A percentile compares a stretch with the other conserved stretches of the same genome.
Conservation (phyloP, 1,140 invertebrate species). For the Papilio aristodemus region DNA sequence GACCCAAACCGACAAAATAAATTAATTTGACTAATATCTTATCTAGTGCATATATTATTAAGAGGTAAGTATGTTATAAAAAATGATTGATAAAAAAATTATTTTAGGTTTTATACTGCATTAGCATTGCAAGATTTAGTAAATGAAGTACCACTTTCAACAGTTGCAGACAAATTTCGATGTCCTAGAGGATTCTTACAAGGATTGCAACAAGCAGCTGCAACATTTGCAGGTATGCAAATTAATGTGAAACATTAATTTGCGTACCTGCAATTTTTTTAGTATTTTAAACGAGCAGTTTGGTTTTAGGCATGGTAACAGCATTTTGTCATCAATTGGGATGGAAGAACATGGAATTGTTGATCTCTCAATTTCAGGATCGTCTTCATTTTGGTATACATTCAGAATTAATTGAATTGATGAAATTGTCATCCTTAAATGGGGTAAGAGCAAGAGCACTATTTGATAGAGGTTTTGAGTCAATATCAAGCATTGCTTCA, state of each 20-base stretch:
- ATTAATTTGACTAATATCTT: neutral
- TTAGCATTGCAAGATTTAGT: constrained; percentile 96
- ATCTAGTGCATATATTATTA: constrained; percentile 33
- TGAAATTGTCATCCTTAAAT: constrained; percentile 92
- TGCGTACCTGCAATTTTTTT: constrained; percentile 37
- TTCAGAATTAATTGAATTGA: constrained; percentile 94
- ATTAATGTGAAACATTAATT: constrained; percentile 38
- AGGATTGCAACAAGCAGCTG: constrained; percentile 95
- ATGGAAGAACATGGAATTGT: constrained; percentile 94
- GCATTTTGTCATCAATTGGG: constrained; percentile 95
- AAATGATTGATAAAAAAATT: too few relatives aligned
- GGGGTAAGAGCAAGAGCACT: constrained; percentile 91
- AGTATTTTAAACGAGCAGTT: constrained; percentile 28
- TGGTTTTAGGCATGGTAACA: constrained; percentile 90
- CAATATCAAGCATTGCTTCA: constrained; percentile 88
- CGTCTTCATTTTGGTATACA: constrained; percentile 97
- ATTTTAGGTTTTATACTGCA: constrained; percentile 92
- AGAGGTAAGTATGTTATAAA: too few relatives aligned
- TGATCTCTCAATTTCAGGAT: constrained; percentile 96
- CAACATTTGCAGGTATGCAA: constrained; percentile 94
- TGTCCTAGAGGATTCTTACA: constrained; percentile 94
- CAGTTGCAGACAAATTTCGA: constrained; percentile 91
- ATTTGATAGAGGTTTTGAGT: constrained; percentile 91
- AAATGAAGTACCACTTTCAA: constrained; percentile 90
- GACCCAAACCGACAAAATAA: too few relatives aligned